Evolutionary conservation across 37 sponge, comb jelly and placozoan genomes (phyloP).

Genomic region (Mnemiopsis leidyi): DNA sequence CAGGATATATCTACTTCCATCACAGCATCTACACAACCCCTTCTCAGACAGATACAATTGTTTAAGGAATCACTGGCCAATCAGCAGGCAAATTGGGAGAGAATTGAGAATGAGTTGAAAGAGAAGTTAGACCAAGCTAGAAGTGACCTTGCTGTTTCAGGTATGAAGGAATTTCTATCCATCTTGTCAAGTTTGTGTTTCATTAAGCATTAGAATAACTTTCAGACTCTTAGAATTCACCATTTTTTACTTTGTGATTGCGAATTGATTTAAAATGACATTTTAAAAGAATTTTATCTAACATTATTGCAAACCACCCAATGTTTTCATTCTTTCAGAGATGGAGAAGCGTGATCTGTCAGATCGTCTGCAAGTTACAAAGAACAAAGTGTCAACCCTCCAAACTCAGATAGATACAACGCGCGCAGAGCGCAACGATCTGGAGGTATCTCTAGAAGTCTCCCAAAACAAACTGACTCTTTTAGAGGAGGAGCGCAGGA

Average conservation of each 20-base stretch:
- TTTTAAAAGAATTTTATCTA: no score
- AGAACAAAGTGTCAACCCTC: conserved; percentile 19
- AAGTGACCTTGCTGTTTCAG: not conserved
- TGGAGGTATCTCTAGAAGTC: conserved; percentile 33
- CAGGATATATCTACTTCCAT: conserved; percentile 59
- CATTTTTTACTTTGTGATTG: no score
- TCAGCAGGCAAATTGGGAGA: conserved; percentile 64
- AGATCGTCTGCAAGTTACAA: conserved; percentile 19
- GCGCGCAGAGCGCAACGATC: not conserved
- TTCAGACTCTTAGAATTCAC: no score
- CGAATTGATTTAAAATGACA: no score
- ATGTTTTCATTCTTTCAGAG: no score
- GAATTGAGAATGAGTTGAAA: conserved; percentile 76
- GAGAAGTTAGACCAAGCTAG: conserved; percentile 72
- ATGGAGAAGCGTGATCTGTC: conserved; percentile 46
- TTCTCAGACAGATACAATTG: conserved; percentile 54
- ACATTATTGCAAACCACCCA: no score
- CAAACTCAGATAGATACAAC: conserved; percentile 4
- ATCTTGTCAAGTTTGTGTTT: no score
- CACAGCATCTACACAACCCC: conserved; percentile 53
- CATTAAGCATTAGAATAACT: no score
- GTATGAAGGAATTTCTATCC: not conserved
- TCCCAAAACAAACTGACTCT: not conserved
- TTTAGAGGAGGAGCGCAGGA: conserved; percentile 23
- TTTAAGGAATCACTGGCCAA: conserved; percentile 8